Conservation (phyloP, 2,113 vertebrate species). For the Oryzias curvinotus region DNA sequence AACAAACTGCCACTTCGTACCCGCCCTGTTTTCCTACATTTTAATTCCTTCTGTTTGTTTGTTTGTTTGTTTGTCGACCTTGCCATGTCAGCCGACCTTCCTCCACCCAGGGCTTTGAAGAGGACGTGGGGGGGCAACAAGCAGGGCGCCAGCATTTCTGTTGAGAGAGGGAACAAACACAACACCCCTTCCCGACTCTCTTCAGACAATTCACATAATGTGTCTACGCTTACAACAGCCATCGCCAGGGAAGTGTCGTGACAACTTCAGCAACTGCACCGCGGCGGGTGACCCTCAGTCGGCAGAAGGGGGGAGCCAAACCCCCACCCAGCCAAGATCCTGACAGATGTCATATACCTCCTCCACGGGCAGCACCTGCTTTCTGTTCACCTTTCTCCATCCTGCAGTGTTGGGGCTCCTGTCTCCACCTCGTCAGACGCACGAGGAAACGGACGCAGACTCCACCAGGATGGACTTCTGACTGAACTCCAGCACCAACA, state of each 20-base stretch:
- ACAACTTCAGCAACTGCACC: slow-evolving; percentile 72
- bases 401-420: slow-evolving; percentile 75
- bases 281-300: slow-evolving; percentile 73
- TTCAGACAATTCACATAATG: slow-evolving; percentile 65
- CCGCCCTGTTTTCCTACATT: slow-evolving; percentile 68
- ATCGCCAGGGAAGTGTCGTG: slow-evolving; percentile 77
- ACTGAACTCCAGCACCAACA: slow-evolving; percentile 8
- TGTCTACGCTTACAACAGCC: slow-evolving; percentile 54
- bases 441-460: slow-evolving; percentile 16
- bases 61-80: slow-evolving; percentile 78
- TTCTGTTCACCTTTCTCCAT: slow-evolving; percentile 78
- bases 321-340: slow-evolving; percentile 67
- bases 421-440: slow-evolving; percentile 61
- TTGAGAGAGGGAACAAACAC: slow-evolving; percentile 62
- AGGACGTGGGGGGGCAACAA: slow-evolving; percentile 35
- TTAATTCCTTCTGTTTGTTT: slow-evolving; percentile 65
- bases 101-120: slow-evolving; percentile 62
- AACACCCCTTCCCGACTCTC: slow-evolving; percentile 40
- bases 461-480: slow-evolving; percentile 31
- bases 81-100: slow-evolving; percentile 77
- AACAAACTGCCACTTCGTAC: slow-evolving; percentile 60
- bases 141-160: slow-evolving; percentile 66
- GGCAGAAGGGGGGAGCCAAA: slow-evolving; percentile 49
- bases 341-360: slow-evolving; percentile 80
- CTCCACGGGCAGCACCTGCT: slow-evolving; percentile 79